Base-by-base conservation (phyloP, 1,140 invertebrate species). In the Leptinotarsa undecemlineata region DNA sequence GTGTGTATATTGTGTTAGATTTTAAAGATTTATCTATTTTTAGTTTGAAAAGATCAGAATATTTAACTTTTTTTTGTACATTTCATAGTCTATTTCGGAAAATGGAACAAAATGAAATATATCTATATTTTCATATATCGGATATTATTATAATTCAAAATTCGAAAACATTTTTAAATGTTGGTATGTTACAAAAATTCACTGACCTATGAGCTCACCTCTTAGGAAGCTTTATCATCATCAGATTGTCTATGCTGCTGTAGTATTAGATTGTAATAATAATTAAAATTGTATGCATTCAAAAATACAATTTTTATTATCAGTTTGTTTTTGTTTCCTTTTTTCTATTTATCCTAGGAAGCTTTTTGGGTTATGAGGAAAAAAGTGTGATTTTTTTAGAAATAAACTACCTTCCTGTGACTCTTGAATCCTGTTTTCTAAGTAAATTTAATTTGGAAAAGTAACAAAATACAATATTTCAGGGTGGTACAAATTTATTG, bases 251-350 rank as follows among this genome's bases (percentile, higher is more conserved):
- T 78, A 73, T 80, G 77, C 77, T 77, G 72, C 71, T 75, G 72
- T 75, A 78, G 78, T 75, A 70, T 77, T 79, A 79, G 77, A 68
- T 63, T 74, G 51, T 76, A 71, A 78, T 74, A 72, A 71, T 78
- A 73, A 74, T 48, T 72, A 26, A 77, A 48, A 77, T 80, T 80
- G 79, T 78, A 78, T 79, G 76, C 71, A 76, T 78, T 80, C 77
- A 62, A 75, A 77, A 78, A 80, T 80, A 80, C 77, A 80, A 76
- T 75, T 76, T 80, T 78, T 73, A 80, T 77, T 80, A 78, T 73
- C 67, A 68, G 20, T 19, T 20, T 19, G 13, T 74, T 68, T 48
- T 14, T 74, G 19, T 74, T 61, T 74, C 47, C n/a, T 57, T 57
- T 17, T 57, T 57, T 3, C n/a, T 57, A 19, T 57, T 57, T 57